Evolutionary conservation across 1,140 invertebrate genomes (phyloP).

Genomic region (Pectinophora gossypiella): DNA sequence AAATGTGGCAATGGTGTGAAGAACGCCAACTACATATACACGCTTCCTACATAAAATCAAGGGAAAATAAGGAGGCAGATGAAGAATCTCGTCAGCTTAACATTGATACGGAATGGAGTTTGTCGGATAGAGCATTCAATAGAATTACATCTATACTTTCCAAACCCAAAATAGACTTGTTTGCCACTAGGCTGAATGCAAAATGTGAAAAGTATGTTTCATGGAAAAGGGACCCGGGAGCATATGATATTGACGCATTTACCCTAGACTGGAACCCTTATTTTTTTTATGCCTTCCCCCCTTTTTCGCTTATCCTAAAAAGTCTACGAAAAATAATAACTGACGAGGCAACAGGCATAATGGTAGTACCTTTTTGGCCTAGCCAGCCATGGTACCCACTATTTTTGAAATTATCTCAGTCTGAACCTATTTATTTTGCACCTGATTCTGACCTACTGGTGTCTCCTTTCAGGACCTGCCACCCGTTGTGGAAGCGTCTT

Average conservation of each 20-base stretch:
- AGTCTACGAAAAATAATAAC: constrained; percentile 11
- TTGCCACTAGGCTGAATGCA: constrained; percentile 8
- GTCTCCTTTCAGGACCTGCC: too few relatives aligned
- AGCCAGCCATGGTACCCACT: constrained; percentile 13
- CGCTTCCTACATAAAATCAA: constrained; percentile 27
- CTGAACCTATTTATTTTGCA: not conserved
- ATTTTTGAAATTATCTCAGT: not conserved
- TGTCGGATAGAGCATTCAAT: constrained; percentile 6
- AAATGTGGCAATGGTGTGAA: constrained; percentile 41
- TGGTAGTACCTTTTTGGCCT: constrained; percentile 14
- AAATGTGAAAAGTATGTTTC: constrained; percentile 14
- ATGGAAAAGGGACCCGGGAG: constrained; percentile 14
- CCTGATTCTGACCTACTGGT: not conserved
- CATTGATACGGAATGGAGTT: constrained; percentile 25
- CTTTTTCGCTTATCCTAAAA: constrained; percentile 13
- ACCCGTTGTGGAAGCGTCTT: too few relatives aligned
- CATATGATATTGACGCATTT: constrained; percentile 14
- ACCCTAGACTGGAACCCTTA: constrained; percentile 9
- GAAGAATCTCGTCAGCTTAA: constrained; percentile 20
- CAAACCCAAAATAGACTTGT: constrained; percentile 10
- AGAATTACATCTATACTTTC: constrained; percentile 11
- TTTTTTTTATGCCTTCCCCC: constrained; percentile 15
- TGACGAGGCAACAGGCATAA: constrained; percentile 12
- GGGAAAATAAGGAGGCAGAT: constrained; percentile 31
- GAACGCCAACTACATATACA: constrained; percentile 22